Base-by-base conservation (phyloP, 2,797 vertebrate species). In the Dendrocincla tyrannina region DNA sequence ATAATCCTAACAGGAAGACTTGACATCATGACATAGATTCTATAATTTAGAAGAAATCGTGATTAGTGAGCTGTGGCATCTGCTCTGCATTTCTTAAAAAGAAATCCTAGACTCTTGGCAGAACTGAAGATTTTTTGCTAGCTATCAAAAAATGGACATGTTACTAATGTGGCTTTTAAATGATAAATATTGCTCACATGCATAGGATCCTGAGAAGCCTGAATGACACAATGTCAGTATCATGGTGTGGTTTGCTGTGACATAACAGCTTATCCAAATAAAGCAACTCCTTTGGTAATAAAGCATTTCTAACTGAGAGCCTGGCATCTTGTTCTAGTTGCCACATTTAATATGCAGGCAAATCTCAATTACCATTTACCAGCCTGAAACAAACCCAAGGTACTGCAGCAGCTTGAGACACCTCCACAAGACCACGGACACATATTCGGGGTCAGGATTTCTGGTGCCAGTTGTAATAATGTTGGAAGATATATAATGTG, bases 21-120 rank as follows among this genome's bases (percentile, higher is more conserved):
- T 93, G 86, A 95, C 81, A 47, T 89, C 41, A 69, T 92, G 59
- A 82, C 60, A 93, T 39, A 81, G 49, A 70, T 92, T 91, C 73
- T 66, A 39, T 88, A 78, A 91, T 90, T 92, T 79, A 92, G 55
- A 85, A 88, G 79, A 86, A 90, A 73, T 12, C 0, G 1, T 68
- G 41, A 76, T 53, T 62, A 67, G 39, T 47, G 93, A 83, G 24
- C 39, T 75, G 50, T 44, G 44, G n/a, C 2, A 1, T 72, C 62
- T 85, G n/a, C 68, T 89, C 62, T 50, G 10, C 39, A 46, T 73
- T 84, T 56, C 6, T 88, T 78, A 64, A 83, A 91, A 85, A 67
- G 14, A 72, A 80, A 73, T 76, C 44, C 55, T 70, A 78, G 42
- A 41, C 58, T 27, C 33, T 37, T 37, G 32, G 30, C 30, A 84